These are phyloP conservation scores for Bactericera cockerelli DNA, from an alignment of 1,140 invertebrate genomes.

Conservation along the genomic window DNA sequence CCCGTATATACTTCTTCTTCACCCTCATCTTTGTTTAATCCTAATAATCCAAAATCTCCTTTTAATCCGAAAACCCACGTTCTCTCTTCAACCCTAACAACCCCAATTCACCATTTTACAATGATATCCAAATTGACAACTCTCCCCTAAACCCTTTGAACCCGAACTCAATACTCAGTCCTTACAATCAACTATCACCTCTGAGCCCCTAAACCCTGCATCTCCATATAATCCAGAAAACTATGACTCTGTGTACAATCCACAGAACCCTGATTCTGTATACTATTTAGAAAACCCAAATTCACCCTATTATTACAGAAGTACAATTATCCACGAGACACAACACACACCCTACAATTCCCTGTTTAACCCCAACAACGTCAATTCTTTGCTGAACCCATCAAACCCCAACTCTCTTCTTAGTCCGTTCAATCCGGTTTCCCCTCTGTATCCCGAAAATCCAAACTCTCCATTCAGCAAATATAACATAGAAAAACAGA, in stretches of 20 bases:
- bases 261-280: background rate
- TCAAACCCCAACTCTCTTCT: background rate
- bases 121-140: background rate
- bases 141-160: background rate
- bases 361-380: background rate
- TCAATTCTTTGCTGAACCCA: background rate
- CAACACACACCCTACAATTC: background rate
- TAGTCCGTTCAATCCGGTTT: background rate
- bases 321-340: background rate
- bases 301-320: background rate
- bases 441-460: background rate
- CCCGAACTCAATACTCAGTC: background rate
- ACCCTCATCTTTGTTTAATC: background rate
- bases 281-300: background rate
- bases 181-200: background rate
- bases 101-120: constrained; percentile 2
- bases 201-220: background rate
- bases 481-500: background rate
- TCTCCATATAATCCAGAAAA: background rate
- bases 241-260: background rate
- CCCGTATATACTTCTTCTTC: background rate
- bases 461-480: background rate
- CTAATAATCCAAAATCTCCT: background rate
- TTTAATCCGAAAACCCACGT: background rate
- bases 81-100: constrained; percentile 3